Evolutionary conservation across 2,888 invertebrate genomes (phyloP), one percentile per base, ranked within the genome.

Genomic region (Himalopsyche anomala): DNA sequence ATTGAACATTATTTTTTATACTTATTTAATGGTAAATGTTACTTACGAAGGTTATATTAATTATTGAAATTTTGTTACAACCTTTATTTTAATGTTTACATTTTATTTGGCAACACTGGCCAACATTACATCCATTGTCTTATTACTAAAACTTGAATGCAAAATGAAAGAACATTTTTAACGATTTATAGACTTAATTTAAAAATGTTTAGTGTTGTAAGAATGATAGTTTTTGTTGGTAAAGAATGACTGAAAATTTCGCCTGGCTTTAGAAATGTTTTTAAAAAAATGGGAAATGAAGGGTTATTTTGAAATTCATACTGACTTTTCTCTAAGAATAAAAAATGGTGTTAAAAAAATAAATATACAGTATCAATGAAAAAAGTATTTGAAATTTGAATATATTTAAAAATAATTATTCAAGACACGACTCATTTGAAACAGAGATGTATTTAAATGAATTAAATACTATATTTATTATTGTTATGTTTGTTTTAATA

Each of bases 401-500:
- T 38, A 38, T 74, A 74, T 74, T 74, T 74, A 4, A 36, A 74
- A 38, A 74, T 74, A 74, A 38, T 74, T 38, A 74, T 74, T 74
- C 36, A 36, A 74, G 38, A 74, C 36, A 12, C 38, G 38, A 38
- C 5, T 74, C 11, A 74, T 38, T 74, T 74, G 6, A 19, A 74
- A 74, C 74, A 74, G 74, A 74, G 38, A 38, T 74, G 74, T 38
- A 74, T 74, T 74, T 38, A 38, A 83, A 83, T 62, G 74, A 19
- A 62, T 40, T 19, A 74, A 54, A 55, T 56, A 56, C 38, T 55
- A 83, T 69, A 83, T 69, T 83, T 83, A 62, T 62, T 40, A 69
- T 69, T 62, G 83, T 83, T 55, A 40, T 84, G 80, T 85, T 82
- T 79, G 80, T 85, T 82, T 79, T 56, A 85, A 74, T 19, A 83